Evolutionary conservation across 2,888 invertebrate genomes (phyloP).

Genomic region (Brachyptera putata): DNA sequence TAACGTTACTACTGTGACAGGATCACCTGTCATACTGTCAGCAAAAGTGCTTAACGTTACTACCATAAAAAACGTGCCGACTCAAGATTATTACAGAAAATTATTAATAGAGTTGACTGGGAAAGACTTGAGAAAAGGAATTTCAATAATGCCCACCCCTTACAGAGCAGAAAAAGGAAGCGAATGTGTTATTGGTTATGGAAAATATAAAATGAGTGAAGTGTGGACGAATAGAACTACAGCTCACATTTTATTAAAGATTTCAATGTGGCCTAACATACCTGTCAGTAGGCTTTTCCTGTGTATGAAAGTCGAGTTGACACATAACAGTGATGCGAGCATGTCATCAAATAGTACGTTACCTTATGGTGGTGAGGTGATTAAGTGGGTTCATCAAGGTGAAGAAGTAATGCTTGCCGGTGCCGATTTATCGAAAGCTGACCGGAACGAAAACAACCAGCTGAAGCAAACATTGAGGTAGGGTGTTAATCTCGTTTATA

Average conservation of each 20-base stretch:
- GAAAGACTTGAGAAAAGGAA: conserved; percentile 30
- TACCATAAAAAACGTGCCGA: conserved; percentile 23
- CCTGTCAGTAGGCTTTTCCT: conserved; percentile 18
- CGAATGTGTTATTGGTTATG: conserved; percentile 26
- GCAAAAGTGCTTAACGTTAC: conserved; percentile 34
- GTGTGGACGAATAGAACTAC: conserved; percentile 32
- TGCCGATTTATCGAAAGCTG: background rate
- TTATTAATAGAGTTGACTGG: conserved; percentile 33
- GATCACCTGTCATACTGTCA: conserved; percentile 30
- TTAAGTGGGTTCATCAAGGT: conserved; percentile 37
- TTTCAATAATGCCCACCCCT: conserved; percentile 32
- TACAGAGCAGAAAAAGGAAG: conserved; percentile 27
- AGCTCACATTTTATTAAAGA: conserved; percentile 28
- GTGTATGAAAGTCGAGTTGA: conserved; percentile 25
- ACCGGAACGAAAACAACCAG: background rate
- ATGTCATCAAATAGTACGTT: conserved; percentile 31
- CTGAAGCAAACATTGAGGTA: background rate
- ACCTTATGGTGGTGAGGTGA: conserved; percentile 32
- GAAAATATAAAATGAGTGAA: conserved; percentile 25
- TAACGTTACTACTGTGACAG: background rate
- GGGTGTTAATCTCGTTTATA: background rate
- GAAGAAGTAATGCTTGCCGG: conserved; percentile 30
- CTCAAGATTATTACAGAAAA: conserved; percentile 30
- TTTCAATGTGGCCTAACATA: conserved; percentile 29
- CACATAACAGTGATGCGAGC: conserved; percentile 21